phyloP scores from a whole-genome alignment of 2,797 vertebrate species.

The Tachyglossus aculeatus region DNA sequence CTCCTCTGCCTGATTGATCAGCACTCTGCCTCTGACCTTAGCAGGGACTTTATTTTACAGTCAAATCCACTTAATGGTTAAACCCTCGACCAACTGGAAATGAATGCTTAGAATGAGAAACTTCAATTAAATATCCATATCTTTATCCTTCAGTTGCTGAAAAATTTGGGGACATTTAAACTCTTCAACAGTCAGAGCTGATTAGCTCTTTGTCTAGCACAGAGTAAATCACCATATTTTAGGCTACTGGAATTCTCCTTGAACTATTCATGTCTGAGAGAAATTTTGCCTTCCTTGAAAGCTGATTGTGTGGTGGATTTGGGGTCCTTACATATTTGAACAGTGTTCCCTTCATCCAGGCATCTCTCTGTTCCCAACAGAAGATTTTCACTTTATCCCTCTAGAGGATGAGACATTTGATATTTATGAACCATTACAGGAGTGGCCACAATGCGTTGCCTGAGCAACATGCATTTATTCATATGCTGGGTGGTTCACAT shows the following conservation, averaged over 20 bases:
- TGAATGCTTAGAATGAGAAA: slow-evolving; percentile 9
- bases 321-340: no score
- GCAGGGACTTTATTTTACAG: neutral
- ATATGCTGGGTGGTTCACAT: no score
- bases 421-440: no score
- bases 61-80: neutral
- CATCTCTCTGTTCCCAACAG: no score
- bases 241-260: neutral
- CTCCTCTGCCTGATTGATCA: neutral
- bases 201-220: neutral
- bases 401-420: no score
- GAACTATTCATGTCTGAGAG: neutral
- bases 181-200: neutral
- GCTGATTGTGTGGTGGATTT: no score
- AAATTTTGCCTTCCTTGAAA: neutral
- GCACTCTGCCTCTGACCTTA: neutral
- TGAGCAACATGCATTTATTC: no score
- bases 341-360: no score
- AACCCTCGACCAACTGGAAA: neutral
- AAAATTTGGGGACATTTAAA: neutral
- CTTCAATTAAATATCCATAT: neutral
- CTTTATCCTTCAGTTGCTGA: neutral
- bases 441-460: no score
- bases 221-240: no score
- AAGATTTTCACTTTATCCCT: no score